Evolutionary conservation across 2,888 invertebrate genomes (phyloP), one percentile per base, ranked within the genome.

Genomic region (Aricia artaxerxes): DNA sequence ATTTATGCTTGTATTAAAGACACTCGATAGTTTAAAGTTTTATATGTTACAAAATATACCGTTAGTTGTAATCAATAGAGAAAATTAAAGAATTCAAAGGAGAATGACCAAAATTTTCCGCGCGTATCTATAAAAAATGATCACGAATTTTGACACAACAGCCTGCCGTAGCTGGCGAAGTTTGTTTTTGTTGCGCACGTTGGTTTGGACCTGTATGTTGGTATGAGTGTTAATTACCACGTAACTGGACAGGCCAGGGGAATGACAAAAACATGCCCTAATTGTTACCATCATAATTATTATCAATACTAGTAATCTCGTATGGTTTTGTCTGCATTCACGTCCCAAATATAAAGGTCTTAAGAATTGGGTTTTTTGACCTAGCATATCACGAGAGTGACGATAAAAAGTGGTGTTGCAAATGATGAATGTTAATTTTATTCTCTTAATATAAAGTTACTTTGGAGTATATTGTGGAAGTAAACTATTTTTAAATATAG

Each of bases 251-350:
- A 84, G 86, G 86, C 82, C 80, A 82, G 83, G 80, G 83, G 82
- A 83, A 83, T 82, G 82, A 87, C 85, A 91, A 92, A 91, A 92
- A 91, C 81, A 84, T 81, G 82, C 83, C 90, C 89, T 90, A 92
- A 91, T 90, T 90, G 88, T 87, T 80, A 81, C 83, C 83, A 84
- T 84, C 83, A 84, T 86, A 88, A 89, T 90, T 88, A 88, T 87
- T 88, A 88, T 87, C 88, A 89, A 85, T 85, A 88, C 73, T 60
- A 78, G 57, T 75, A 73, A 77, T 78, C 80, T 49, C 60, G 64
- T 53, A 64, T 73, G 77, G 35, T 69, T 16, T 69, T 69, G 35
- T 35, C 69, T 11, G 6, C 69, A 69, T 69, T 69, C 35, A 16
- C 11, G 11, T 69, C 35, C 35, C 35, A 49, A 49, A 49, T 49